Evolutionary conservation across 2,113 vertebrate species (phyloP).

Genomic region (Micronycteris hirsuta): DNA sequence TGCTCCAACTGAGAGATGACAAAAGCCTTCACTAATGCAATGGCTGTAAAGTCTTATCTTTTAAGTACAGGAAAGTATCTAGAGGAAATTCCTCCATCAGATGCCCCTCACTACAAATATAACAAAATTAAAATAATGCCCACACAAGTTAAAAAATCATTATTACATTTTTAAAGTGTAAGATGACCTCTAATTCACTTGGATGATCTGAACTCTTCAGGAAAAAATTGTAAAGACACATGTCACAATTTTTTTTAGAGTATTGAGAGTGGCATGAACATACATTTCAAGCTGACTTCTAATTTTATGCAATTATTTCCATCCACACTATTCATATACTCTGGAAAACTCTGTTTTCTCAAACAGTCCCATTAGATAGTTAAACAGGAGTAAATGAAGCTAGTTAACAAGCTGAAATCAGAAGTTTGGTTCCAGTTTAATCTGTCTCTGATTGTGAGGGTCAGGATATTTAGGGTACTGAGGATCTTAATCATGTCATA

Average conservation of each 20-base stretch:
- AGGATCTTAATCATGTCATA: neutral
- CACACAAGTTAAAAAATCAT: neutral
- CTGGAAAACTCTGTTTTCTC: neutral
- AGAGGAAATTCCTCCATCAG: neutral
- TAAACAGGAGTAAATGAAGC: neutral
- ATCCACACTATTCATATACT: neutral
- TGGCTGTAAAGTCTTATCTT: neutral
- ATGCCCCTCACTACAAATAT: neutral
- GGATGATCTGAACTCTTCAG: neutral
- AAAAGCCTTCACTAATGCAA: neutral
- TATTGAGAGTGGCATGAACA: neutral
- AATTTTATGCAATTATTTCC: conserved; percentile 6
- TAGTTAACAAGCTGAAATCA: neutral
- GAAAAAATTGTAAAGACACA: neutral
- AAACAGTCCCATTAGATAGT: neutral
- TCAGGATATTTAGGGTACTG: neutral
- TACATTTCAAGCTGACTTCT: neutral
- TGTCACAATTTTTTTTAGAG: neutral
- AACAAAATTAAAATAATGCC: neutral
- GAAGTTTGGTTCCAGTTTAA: neutral
- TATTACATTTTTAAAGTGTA: neutral
- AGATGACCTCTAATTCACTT: neutral
- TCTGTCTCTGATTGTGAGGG: neutral
- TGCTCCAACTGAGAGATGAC: neutral
- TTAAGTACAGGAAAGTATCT: neutral